Conservation (phyloP, 2,113 vertebrate species). For the Motacilla alba region DNA sequence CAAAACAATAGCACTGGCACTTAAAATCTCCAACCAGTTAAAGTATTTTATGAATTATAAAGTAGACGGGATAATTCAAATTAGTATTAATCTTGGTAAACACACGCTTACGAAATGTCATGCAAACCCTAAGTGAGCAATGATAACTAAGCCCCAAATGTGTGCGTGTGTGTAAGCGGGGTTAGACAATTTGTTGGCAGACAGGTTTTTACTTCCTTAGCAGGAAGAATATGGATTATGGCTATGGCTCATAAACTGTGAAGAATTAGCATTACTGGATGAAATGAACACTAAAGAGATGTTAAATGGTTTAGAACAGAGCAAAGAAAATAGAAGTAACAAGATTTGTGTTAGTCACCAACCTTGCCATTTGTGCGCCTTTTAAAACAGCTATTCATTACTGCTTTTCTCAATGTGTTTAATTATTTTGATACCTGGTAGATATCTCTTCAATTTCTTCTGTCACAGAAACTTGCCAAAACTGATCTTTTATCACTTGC, state of each 20-base stretch:
- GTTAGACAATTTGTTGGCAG: not conserved
- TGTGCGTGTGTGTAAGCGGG: not conserved
- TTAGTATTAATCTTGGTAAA: not conserved
- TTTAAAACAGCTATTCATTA: not conserved
- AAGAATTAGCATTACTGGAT: not conserved
- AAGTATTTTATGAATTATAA: not conserved
- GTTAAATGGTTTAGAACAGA: constrained; percentile 4
- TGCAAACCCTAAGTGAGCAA: not conserved
- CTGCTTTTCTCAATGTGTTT: not conserved
- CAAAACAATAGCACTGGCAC: not conserved
- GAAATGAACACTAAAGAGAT: not conserved
- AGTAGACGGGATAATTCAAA: not conserved
- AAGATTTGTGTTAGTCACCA: not conserved
- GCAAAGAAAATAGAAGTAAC: not conserved
- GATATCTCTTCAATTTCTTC: not conserved
- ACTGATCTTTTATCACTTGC: not conserved
- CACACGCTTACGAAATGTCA: not conserved
- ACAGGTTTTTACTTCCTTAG: not conserved
- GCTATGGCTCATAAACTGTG: not conserved
- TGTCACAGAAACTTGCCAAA: not conserved
- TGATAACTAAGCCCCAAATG: not conserved
- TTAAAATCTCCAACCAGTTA: not conserved
- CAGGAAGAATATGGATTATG: not conserved
- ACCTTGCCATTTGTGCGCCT: not conserved
- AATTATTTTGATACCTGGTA: not conserved